Conservation (phyloP, 2,113 vertebrate genomes). For the Tetraodon nigroviridis region DNA sequence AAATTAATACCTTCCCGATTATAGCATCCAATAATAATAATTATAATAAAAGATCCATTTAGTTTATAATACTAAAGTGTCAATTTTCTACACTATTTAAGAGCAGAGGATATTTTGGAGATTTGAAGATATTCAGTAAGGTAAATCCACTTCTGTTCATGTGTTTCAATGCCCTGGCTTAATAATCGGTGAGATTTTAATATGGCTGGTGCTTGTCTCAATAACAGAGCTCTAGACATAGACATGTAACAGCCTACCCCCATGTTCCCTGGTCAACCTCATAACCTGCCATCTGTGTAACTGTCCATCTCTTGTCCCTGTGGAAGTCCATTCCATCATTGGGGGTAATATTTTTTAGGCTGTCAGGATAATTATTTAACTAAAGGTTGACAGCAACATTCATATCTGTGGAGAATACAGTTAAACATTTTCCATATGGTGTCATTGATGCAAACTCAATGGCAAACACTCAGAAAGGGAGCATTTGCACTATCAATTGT, state of each 20-base stretch:
- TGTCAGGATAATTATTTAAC: slow-evolving; percentile 57
- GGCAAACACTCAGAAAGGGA: too few relatives aligned
- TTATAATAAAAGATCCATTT: too few relatives aligned
- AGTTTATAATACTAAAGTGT: too few relatives aligned
- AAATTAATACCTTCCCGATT: too few relatives aligned
- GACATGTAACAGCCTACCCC: slow-evolving; percentile 44
- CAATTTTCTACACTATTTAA: too few relatives aligned
- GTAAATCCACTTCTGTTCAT: not conserved
- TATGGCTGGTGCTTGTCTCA: not conserved
- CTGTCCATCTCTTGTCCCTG: slow-evolving; percentile 53
- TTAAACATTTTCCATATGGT: too few relatives aligned
- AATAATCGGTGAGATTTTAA: slow-evolving; percentile 27
- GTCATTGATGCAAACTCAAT: too few relatives aligned
- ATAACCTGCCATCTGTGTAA: slow-evolving; percentile 63
- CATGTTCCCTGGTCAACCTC: slow-evolving; percentile 60
- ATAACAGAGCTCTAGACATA: slow-evolving; percentile 51
- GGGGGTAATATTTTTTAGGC: slow-evolving; percentile 57
- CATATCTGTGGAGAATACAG: slow-evolving; percentile 3
- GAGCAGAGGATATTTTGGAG: too few relatives aligned
- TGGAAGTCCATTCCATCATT: slow-evolving; percentile 62
- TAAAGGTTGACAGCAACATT: slow-evolving; percentile 33
- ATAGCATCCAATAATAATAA: too few relatives aligned
- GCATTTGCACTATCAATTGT: too few relatives aligned
- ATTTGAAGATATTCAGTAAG: too few relatives aligned
- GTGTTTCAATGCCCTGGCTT: slow-evolving; percentile 7